A percentile compares a stretch with the other conserved stretches of the same genome.
Evolutionary conservation across 2,888 invertebrate genomes (phyloP).

Genomic region (Cheilosia pagana): DNA sequence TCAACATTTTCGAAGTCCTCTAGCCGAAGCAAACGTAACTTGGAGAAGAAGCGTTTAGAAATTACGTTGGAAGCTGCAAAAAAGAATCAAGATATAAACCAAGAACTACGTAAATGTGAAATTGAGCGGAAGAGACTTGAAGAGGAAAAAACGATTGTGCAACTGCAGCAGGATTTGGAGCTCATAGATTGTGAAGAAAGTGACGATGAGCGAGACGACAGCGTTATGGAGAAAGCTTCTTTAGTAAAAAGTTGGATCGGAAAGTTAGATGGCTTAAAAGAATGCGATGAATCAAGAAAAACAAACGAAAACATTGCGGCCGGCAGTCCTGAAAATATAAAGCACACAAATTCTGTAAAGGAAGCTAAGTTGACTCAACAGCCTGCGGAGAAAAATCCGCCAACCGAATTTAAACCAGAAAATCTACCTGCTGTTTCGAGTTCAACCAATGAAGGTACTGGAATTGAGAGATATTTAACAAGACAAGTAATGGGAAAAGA

Average conservation of each 20-base stretch:
- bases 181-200: slow-evolving; percentile 3
- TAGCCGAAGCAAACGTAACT: not conserved
- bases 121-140: not conserved
- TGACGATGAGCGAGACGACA: not conserved
- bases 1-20: not conserved
- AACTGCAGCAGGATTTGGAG: not conserved
- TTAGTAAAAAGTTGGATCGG: not conserved
- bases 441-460: too few species aligned
- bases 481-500: slow-evolving; percentile 3
- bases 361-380: not conserved
- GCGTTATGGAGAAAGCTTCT: not conserved
- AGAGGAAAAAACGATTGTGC: not conserved
- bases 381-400: not conserved
- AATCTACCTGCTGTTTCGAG: not conserved
- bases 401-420: not conserved
- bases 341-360: not conserved
- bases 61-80: not conserved
- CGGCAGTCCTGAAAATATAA: not conserved
- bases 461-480: not conserved
- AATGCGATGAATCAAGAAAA: too few species aligned
- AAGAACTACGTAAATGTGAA: not conserved
- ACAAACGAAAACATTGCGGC: not conserved
- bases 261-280: not conserved
- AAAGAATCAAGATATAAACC: not conserved
- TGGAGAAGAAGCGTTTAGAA: slow-evolving; percentile 5